phyloP scores from a whole-genome alignment of 2,113 vertebrate genomes.

The Rhynchomys soricoides region DNA sequence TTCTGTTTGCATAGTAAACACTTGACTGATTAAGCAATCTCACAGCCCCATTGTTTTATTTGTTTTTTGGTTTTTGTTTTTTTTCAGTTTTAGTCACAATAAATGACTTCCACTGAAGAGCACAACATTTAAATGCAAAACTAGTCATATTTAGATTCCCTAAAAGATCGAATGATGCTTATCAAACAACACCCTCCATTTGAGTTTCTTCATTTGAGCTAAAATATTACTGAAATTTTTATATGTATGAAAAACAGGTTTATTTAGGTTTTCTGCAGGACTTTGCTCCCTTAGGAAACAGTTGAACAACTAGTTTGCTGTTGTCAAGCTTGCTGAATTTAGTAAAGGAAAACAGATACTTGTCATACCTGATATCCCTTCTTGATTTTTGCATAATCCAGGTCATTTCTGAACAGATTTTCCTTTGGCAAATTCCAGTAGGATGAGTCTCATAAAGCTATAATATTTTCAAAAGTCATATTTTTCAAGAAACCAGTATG shows the following conservation, averaged over 20 bases:
- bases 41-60: no score
- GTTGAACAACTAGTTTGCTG: neutral
- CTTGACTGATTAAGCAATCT: neutral
- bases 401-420: neutral
- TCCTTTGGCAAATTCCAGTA: neutral
- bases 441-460: neutral
- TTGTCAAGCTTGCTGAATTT: neutral
- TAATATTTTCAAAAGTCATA: neutral
- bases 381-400: neutral
- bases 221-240: neutral
- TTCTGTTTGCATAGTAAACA: neutral
- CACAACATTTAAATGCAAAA: neutral
- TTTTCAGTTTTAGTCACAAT: neutral
- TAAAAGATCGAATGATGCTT: neutral
- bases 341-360: neutral
- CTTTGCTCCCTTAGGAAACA: neutral
- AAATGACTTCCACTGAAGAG: neutral
- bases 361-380: neutral
- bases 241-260: neutral
- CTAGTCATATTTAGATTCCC: neutral
- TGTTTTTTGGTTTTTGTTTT: neutral
- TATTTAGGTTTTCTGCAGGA: neutral
- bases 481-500: conserved; percentile 52
- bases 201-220: neutral
- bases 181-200: conserved; percentile 25